Percentiles rank a stretch among this genome's conserved stretches.
phyloP scores from a whole-genome alignment of 2,113 vertebrate genomes.

The Myrmophylax atrothorax region DNA sequence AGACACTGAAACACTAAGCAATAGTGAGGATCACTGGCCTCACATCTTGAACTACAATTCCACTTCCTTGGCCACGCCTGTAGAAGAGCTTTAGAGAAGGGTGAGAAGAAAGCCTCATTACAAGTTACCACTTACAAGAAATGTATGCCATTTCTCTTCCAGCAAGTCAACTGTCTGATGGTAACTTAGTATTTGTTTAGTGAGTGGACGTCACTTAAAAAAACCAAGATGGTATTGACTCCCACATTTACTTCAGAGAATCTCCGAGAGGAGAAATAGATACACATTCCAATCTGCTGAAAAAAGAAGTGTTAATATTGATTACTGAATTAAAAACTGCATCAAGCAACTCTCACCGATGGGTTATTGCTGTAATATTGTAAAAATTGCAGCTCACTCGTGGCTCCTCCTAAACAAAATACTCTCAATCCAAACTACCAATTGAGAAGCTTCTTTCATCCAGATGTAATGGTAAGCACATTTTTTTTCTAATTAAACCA shows the following conservation, averaged over 20 bases:
- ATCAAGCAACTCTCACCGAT: background rate
- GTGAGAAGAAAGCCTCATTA: background rate
- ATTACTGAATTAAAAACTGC: background rate
- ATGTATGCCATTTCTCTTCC: background rate
- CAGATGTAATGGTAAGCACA: background rate
- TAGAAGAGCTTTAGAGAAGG: background rate
- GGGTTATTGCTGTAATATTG: background rate
- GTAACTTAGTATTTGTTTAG: background rate
- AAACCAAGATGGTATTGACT: background rate
- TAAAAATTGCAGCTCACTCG: background rate
- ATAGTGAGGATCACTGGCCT: background rate
- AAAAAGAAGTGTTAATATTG: background rate
- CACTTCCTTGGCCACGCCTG: background rate
- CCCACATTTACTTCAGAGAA: background rate
- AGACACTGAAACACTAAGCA: background rate
- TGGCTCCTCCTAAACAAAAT: background rate
- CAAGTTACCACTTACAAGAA: background rate
- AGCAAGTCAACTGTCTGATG: background rate
- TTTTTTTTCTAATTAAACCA: background rate
- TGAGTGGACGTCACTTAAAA: background rate
- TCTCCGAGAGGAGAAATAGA: background rate
- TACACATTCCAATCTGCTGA: background rate
- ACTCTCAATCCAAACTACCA: background rate
- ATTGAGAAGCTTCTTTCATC: background rate
- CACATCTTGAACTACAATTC: background rate